These are phyloP conservation scores for Habroteleia sp. DNA, from an alignment of 2,888 invertebrate species.

Conservation along the genomic window DNA sequence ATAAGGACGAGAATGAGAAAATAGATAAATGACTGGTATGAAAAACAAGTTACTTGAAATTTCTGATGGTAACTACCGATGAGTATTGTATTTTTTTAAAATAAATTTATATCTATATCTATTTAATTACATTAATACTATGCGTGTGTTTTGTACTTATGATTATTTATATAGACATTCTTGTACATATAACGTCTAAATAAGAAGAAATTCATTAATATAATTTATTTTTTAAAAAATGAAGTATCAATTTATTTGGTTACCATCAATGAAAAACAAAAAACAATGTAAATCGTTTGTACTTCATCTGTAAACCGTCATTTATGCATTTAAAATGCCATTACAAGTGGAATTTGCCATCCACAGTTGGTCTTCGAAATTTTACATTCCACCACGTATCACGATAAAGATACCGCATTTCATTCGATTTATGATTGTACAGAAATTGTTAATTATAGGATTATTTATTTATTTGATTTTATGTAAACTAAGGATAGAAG, in stretches of 20 bases:
- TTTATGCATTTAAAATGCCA: slow-evolving; percentile 43
- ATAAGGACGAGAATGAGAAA: slow-evolving; percentile 19
- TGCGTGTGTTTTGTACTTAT: slow-evolving; percentile 5
- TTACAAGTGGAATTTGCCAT: slow-evolving; percentile 8
- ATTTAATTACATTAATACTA: slow-evolving; percentile 2
- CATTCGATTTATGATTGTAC: slow-evolving; percentile 59
- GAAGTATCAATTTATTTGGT: too few relatives aligned
- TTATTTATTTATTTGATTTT: slow-evolving; percentile 60
- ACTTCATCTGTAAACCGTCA: slow-evolving; percentile 33
- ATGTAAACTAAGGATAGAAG: slow-evolving; percentile 18
- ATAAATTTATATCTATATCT: too few relatives aligned
- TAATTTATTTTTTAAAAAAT: too few relatives aligned
- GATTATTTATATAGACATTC: slow-evolving; percentile 20
- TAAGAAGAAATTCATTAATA: too few relatives aligned
- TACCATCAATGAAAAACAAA: too few relatives aligned
- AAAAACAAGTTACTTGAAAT: too few relatives aligned
- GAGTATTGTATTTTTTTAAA: too few relatives aligned
- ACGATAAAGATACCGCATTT: slow-evolving; percentile 40
- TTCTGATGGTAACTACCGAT: slow-evolving; percentile 25
- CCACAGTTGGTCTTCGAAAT: slow-evolving; percentile 54
- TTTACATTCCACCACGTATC: slow-evolving; percentile 60
- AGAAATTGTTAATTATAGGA: slow-evolving; percentile 52
- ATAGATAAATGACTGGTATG: too few relatives aligned
- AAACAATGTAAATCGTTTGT: slow-evolving; percentile 18
- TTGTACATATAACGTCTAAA: slow-evolving; percentile 23